Evolutionary conservation across 1,140 invertebrate species (phyloP).

Genomic region (Drusus annulatus): DNA sequence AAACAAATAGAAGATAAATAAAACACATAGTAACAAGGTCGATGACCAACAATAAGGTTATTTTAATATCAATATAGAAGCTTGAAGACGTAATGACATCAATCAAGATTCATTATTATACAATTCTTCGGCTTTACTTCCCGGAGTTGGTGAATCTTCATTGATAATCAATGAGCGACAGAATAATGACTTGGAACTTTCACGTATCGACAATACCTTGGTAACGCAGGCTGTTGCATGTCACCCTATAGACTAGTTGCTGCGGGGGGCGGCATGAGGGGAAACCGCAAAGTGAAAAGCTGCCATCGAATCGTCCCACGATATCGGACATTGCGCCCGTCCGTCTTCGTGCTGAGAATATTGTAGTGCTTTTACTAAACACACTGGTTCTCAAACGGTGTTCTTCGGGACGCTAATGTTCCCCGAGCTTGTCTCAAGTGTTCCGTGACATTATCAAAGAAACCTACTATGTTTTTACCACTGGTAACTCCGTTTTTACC

Average conservation of each 20-base stretch:
- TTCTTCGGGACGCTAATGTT: no score
- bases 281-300: constrained; percentile 3
- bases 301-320: background rate
- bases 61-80: no score
- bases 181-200: constrained; percentile 6
- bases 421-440: no score
- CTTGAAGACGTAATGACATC: no score
- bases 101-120: no score
- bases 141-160: background rate
- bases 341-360: constrained; percentile 1
- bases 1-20: no score
- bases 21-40: no score
- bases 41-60: no score
- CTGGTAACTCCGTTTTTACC: no score
- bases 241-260: background rate
- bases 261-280: background rate
- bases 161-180: background rate
- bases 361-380: background rate
- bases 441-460: no score
- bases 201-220: background rate
- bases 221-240: background rate
- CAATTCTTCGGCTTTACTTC: background rate
- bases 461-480: no score
- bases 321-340: constrained; percentile 1
- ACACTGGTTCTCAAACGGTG: background rate